Evolutionary conservation across 2,113 vertebrate genomes (phyloP).

Genomic region (Pyrgilauda ruficollis): DNA sequence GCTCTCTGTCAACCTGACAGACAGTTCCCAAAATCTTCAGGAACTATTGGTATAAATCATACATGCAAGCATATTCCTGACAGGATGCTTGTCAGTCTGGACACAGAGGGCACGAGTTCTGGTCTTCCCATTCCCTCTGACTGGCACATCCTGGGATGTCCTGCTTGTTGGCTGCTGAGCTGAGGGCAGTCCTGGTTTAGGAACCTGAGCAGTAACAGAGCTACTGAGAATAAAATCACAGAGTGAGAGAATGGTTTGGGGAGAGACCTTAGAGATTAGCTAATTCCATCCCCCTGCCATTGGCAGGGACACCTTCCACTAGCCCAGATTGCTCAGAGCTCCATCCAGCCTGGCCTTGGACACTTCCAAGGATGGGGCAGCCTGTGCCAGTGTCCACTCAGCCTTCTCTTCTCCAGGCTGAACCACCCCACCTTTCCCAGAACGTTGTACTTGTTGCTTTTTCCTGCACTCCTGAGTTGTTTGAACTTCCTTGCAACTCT

Average conservation of each 20-base stretch:
- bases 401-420: background rate
- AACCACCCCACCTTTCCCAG: background rate
- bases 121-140: background rate
- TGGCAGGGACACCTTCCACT: background rate
- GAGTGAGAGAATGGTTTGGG: background rate
- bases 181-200: background rate
- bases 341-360: background rate
- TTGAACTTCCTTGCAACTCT: background rate
- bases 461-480: background rate
- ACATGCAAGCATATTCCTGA: background rate
- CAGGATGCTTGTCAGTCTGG: background rate
- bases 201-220: background rate
- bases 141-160: no score
- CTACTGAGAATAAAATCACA: background rate
- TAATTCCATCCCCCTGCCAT: background rate
- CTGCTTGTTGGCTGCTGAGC: background rate
- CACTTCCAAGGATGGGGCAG: accelerated
- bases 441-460: background rate
- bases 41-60: background rate
- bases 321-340: background rate
- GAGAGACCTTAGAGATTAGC: background rate
- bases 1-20: background rate
- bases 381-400: background rate
- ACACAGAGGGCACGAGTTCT: background rate
- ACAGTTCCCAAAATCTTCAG: background rate